phyloP scores from a whole-genome alignment of 2,888 invertebrate species.

The Andrena bucephala region DNA sequence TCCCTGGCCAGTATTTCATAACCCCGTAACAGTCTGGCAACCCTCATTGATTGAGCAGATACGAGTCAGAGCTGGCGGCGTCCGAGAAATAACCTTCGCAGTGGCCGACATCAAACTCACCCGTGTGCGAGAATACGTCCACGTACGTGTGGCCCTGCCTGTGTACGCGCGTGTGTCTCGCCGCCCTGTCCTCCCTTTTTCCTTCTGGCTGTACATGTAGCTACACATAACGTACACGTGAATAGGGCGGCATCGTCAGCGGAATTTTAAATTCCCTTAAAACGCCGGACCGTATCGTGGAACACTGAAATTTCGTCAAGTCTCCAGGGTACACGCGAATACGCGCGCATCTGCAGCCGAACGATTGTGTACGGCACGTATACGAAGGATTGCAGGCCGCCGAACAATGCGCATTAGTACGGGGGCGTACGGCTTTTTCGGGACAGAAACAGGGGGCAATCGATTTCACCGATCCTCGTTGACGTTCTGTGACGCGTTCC shows the following conservation, averaged over 20 bases:
- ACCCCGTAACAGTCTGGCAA: conserved; percentile 76
- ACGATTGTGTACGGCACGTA: conserved; percentile 6
- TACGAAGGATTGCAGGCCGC: neutral
- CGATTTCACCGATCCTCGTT: conserved; percentile 52
- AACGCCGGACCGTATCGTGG: conserved; percentile 64
- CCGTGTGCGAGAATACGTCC: conserved; percentile 37
- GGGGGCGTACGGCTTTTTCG: conserved; percentile 15
- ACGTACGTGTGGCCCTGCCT: neutral
- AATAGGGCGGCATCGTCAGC: conserved; percentile 72
- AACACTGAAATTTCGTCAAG: conserved; percentile 64
- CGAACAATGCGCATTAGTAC: conserved; percentile 19
- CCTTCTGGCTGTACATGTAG: conserved; percentile 33
- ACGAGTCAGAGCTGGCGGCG: conserved; percentile 63
- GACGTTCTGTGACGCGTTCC: conserved; percentile 28
- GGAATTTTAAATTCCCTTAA: conserved; percentile 77
- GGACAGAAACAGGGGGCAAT: conserved; percentile 39
- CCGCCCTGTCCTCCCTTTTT: neutral
- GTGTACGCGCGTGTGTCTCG: neutral
- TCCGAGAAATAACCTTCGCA: conserved; percentile 71
- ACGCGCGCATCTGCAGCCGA: conserved; percentile 12
- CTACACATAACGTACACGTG: conserved; percentile 59
- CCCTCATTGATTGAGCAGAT: conserved; percentile 79
- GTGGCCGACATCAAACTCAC: conserved; percentile 50
- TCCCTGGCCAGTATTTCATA: conserved; percentile 75
- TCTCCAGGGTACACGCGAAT: conserved; percentile 24